phyloP scores from a whole-genome alignment of 2,797 vertebrate species.

The Schizopygopsis pylzovi region DNA sequence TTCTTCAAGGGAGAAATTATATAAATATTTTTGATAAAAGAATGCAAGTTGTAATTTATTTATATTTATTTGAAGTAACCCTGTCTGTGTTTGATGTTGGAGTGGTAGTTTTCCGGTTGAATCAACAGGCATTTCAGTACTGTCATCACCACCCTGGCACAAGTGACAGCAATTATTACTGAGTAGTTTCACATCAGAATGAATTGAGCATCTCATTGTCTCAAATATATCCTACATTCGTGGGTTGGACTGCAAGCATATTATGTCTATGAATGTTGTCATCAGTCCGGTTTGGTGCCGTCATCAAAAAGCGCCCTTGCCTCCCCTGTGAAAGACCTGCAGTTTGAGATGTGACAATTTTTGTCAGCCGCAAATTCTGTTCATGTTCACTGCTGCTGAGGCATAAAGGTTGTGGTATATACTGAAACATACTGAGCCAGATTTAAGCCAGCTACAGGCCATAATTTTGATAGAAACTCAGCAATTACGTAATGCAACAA shows the following conservation, averaged over 20 bases:
- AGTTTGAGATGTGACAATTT: slow-evolving; percentile 11
- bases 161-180: neutral
- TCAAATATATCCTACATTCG: neutral
- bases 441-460: neutral
- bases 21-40: neutral
- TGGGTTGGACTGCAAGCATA: neutral
- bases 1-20: neutral
- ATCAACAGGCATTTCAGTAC: neutral
- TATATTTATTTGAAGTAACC: neutral
- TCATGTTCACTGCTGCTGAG: neutral
- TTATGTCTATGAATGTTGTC: neutral
- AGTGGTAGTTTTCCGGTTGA: neutral
- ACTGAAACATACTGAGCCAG: neutral
- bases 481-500: neutral
- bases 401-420: neutral
- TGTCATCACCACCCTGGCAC: neutral
- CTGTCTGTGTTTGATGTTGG: neutral
- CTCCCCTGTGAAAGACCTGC: neutral
- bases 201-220: neutral
- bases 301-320: neutral
- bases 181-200: neutral
- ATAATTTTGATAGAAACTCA: neutral
- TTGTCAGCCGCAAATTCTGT: neutral
- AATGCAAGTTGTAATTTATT: neutral
- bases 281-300: neutral